Conservation (phyloP, 2,888 invertebrate genomes). For the Danaus chrysippus region DNA sequence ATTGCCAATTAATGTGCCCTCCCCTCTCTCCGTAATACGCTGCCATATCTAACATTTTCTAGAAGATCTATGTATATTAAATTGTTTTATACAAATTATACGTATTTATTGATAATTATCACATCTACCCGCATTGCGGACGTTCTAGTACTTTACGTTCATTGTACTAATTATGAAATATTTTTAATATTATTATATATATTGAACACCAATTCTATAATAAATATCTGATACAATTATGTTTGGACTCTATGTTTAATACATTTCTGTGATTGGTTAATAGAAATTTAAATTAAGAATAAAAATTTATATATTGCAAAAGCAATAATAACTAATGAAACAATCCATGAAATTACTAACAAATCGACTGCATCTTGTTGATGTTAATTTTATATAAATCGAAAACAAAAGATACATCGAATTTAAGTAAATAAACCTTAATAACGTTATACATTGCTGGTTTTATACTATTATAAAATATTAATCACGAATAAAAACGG, state of each 20-base stretch:
- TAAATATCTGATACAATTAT: too few species aligned
- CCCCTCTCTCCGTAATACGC: constrained; percentile 35
- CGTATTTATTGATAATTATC: constrained; percentile 62
- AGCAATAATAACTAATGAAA: constrained; percentile 31
- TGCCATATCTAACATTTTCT: constrained; percentile 44
- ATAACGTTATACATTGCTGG: constrained; percentile 22
- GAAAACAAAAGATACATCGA: constrained; percentile 12
- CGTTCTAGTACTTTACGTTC: neutral
- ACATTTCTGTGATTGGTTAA: too few species aligned
- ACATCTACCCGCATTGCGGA: constrained; percentile 31
- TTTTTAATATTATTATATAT: neutral
- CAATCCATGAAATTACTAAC: constrained; percentile 42
- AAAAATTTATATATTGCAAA: too few species aligned
- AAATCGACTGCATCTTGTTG: constrained; percentile 39
- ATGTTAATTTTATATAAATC: constrained; percentile 20
- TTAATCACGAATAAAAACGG: constrained; percentile 29
- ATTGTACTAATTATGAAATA: neutral
- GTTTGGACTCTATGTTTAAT: too few species aligned
- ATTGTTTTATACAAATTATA: constrained; percentile 48
- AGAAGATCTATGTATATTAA: constrained; percentile 42
- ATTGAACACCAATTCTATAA: neutral
- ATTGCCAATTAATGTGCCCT: constrained; percentile 67
- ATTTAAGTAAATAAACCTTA: neutral
- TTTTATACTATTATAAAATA: constrained; percentile 16
- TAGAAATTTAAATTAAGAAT: too few species aligned